Evolutionary conservation across 2,888 invertebrate species (phyloP), one percentile per base, ranked within the genome.

Genomic region (Ecdyonurus torrentis): DNA sequence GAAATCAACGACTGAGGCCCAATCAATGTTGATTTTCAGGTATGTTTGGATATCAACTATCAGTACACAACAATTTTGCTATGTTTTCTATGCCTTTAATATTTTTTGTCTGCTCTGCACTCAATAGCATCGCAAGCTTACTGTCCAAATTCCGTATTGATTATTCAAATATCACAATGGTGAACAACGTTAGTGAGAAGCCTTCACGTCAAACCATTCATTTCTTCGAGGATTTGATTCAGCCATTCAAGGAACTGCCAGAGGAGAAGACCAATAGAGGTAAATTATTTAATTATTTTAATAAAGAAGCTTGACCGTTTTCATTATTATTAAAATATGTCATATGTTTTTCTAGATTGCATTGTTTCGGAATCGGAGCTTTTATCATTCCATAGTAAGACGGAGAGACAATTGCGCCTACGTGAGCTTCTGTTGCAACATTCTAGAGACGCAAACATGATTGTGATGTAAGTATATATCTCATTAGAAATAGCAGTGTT

Each of bases 341-440:
- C 7, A 10, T 55, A 20, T 55, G 7, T 50, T 7, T 20, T 20
- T 64, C 68, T 67, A 24, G 68, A 66, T 19, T 66, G 59, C 25
- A 64, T 67, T 50, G 83, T 91, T 59, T 85, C 87, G 5, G 89
- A 89, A 61, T 83, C 88, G 5, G 94, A 94, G 73, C 76, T 93
- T 62, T 68, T 86, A 61, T 87, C 89, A 1, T 87, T 91, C 62
- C 86, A 85, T 70, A 89, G 91, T 68, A 91, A 92, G 71, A 94
- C 93, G 0, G 86, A 91, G 76, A 83, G 96, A 2, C 91, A 97
- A 74, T 79, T 97, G 67, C 85, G 95, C 52, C 79, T 96, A 61
- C 81, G 94, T 63, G 96, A 97, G 74, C 80, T 95, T 61, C 80
- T 97, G 62, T 74, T 83, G 25, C 81, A 89, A 72, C 86, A 93